A percentile compares a stretch with the other conserved stretches of the same genome.
Conservation (phyloP, 2,888 invertebrate species). For the Heliconius cydno region DNA sequence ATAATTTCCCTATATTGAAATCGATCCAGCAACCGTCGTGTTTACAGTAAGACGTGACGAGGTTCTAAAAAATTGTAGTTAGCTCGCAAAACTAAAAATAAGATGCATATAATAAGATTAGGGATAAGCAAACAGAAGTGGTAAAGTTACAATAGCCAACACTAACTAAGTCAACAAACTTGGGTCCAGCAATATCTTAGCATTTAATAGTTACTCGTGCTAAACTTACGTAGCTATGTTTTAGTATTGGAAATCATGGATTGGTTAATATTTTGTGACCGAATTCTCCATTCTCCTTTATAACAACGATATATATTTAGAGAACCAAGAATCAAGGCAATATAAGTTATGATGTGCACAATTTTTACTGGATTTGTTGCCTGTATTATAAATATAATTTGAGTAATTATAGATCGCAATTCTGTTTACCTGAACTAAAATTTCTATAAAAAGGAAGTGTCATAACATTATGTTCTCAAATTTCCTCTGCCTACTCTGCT, state of each 20-base stretch:
- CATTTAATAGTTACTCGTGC: constrained; percentile 3
- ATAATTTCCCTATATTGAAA: too few species aligned
- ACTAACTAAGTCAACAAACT: constrained; percentile 1
- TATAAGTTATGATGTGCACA: too few species aligned
- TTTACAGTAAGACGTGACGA: too few species aligned
- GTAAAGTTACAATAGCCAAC: neutral
- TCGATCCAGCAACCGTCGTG: too few species aligned
- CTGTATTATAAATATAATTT: too few species aligned
- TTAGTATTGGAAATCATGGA: neutral
- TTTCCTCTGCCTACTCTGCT: too few species aligned
- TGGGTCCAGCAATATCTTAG: neutral
- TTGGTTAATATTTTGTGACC: neutral
- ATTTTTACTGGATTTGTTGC: too few species aligned
- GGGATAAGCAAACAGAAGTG: neutral
- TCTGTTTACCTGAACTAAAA: too few species aligned
- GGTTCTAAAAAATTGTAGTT: neutral
- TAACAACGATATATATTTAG: neutral
- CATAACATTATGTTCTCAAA: too few species aligned
- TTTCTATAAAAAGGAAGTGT: too few species aligned
- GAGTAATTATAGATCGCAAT: too few species aligned
- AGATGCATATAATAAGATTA: neutral
- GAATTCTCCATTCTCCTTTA: neutral
- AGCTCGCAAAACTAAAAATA: neutral
- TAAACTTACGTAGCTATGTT: neutral
- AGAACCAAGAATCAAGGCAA: too few species aligned